Evolutionary conservation across 2,888 invertebrate genomes (phyloP), one percentile per base, ranked within the genome.

Genomic region (Heteromurus nitidus): DNA sequence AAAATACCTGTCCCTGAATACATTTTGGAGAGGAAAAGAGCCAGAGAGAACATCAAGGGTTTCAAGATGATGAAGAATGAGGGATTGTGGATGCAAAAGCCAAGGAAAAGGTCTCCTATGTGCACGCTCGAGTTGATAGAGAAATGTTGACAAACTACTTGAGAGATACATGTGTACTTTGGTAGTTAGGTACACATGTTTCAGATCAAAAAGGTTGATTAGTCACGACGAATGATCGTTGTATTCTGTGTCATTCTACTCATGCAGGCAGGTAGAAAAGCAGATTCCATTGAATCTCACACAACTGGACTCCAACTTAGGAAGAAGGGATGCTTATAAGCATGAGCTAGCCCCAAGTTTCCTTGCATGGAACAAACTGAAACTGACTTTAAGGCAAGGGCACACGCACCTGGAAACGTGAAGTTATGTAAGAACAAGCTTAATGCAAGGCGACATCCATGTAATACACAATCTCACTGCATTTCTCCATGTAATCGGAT

Each of bases 151-250:
- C 81, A 75, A 81, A 75, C 81, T 75, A 75, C 81, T 75, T 81
- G 75, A 81, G 70, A 81, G 81, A 70, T 81, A 81, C 81, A 81
- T 70, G 75, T 81, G 81, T 81, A 81, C 81, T 53, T 75, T 70
- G 75, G 70, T 75, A 81, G 81, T 81, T 70, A 44, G 42, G 69
- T 80, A 81, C 81, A 81, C 81, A 81, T 81, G 81, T 81, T 81
- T 81, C 75, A 81, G 81, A 81, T 81, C 81, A 75, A 75, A n/a
- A 81, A 81, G 70, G 75, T 65, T 81, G 81, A 81, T 81, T 80
- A 74, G 73, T 68, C 74, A 68, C 80, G 44, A 68, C 47, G 47
- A 68, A 80, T 69, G 74, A 60, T 53, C 44, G 58, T 65, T 75
- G 79, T 58, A 58, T 65, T 80, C 70, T 47, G 53, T 80, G 79